Evolutionary conservation across 2,797 vertebrate species (phyloP).

Genomic region (Aulostomus chinensis): DNA sequence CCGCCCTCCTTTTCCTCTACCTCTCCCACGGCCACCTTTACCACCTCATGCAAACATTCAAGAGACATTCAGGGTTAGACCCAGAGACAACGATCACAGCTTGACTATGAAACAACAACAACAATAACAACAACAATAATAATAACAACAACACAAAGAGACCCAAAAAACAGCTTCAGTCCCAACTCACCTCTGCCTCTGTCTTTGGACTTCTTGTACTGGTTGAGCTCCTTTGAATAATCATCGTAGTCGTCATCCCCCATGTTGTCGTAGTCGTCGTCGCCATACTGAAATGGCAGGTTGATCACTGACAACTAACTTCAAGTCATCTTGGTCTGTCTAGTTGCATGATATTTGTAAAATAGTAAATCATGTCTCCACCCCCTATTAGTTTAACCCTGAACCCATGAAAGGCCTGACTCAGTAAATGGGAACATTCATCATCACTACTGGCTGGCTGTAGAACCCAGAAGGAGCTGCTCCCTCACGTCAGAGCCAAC

Average conservation of each 20-base stretch:
- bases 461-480: too few species aligned
- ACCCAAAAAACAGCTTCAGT: too few species aligned
- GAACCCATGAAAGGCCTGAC: too few species aligned
- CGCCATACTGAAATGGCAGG: conserved; percentile 64
- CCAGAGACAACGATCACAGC: too few species aligned
- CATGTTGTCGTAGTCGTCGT: conserved; percentile 86
- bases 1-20: conserved; percentile 80
- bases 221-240: conserved; percentile 89
- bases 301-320: background rate
- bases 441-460: too few species aligned
- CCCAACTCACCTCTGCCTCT: conserved; percentile 81
- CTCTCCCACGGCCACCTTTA: conserved; percentile 77
- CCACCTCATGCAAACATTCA: conserved; percentile 55
- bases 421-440: too few species aligned
- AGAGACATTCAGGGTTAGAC: background rate
- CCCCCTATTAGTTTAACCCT: too few species aligned
- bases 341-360: too few species aligned
- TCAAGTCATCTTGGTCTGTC: too few species aligned
- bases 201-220: conserved; percentile 89
- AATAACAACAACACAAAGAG: background rate
- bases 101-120: too few species aligned
- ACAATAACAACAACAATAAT: background rate
- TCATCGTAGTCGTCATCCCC: conserved; percentile 90
- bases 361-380: too few species aligned
- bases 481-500: too few species aligned